phyloP scores from a whole-genome alignment of 2,797 vertebrate genomes.

The Etheostoma perlongum region DNA sequence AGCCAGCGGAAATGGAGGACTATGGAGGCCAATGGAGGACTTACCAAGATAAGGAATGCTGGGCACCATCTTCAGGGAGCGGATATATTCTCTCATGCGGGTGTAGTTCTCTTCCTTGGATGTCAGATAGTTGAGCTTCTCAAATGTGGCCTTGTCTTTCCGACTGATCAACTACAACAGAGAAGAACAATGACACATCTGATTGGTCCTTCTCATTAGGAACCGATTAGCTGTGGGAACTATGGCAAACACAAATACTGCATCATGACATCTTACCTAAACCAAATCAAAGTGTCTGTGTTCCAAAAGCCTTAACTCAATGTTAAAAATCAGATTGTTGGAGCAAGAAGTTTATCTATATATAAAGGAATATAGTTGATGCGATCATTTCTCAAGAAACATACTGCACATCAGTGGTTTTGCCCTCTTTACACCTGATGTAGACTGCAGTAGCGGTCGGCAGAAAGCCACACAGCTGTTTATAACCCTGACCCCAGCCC shows the following conservation, averaged over 20 bases:
- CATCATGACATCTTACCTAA: not conserved
- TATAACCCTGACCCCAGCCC: not conserved
- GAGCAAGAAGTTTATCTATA: too few relatives aligned
- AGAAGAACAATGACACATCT: conserved; percentile 1
- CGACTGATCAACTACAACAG: conserved; percentile 90
- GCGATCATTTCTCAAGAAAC: too few relatives aligned
- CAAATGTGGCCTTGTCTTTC: conserved; percentile 95
- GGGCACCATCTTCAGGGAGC: conserved; percentile 94
- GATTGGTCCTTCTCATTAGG: not conserved
- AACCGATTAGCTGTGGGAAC: not conserved
- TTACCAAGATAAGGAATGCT: conserved; percentile 95
- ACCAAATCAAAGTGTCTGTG: not conserved
- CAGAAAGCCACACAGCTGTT: too few relatives aligned
- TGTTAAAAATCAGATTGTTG: not conserved
- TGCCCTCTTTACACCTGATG: not conserved
- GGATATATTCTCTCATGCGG: conserved; percentile 92
- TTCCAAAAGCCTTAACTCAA: not conserved
- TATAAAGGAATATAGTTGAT: too few relatives aligned
- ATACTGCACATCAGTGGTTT: too few relatives aligned
- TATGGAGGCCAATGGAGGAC: conserved; percentile 21
- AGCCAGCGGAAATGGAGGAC: too few relatives aligned
- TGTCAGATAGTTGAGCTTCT: conserved; percentile 94
- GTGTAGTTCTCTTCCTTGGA: conserved; percentile 97
- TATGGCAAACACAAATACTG: not conserved
- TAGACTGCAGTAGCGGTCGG: too few relatives aligned